Evolutionary conservation across 2,888 invertebrate genomes (phyloP).

Genomic region (Autographa gamma): DNA sequence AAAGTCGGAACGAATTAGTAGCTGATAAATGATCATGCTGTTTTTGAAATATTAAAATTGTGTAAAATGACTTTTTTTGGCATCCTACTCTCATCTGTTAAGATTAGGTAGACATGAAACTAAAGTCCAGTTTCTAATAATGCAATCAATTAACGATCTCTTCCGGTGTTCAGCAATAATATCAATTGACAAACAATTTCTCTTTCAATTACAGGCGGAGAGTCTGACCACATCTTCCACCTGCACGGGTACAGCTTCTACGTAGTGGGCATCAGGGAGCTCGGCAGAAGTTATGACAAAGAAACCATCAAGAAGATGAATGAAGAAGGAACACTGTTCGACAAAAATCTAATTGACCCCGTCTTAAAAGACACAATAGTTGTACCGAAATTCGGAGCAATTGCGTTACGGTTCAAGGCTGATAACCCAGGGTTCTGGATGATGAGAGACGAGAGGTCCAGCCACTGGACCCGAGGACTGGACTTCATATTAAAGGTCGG

Average conservation of each 20-base stretch:
- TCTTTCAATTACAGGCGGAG: slow-evolving; percentile 84
- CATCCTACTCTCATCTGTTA: too few relatives aligned
- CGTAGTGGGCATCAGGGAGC: slow-evolving; percentile 89
- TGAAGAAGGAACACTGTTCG: slow-evolving; percentile 86
- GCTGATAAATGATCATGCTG: too few relatives aligned
- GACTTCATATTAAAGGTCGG: slow-evolving; percentile 93
- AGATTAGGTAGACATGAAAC: too few relatives aligned
- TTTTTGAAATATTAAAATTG: too few relatives aligned
- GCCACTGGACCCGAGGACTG: slow-evolving; percentile 93
- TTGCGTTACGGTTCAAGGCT: slow-evolving; percentile 92
- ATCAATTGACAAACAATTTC: slow-evolving; percentile 15
- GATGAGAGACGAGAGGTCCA: slow-evolving; percentile 93
- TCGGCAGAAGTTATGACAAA: slow-evolving; percentile 85
- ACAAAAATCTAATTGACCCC: slow-evolving; percentile 89
- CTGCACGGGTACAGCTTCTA: slow-evolving; percentile 93
- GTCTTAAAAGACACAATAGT: slow-evolving; percentile 92
- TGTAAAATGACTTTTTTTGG: too few relatives aligned
- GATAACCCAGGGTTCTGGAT: slow-evolving; percentile 95
- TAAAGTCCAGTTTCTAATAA: neutral
- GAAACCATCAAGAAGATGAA: slow-evolving; percentile 89
- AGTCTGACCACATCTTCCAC: slow-evolving; percentile 92
- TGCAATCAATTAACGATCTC: neutral
- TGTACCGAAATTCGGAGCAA: slow-evolving; percentile 92
- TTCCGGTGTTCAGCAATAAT: neutral
- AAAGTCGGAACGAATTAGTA: too few relatives aligned